phyloP scores from a whole-genome alignment of 2,888 invertebrate species.

The Lasioglossum pauxillum region DNA sequence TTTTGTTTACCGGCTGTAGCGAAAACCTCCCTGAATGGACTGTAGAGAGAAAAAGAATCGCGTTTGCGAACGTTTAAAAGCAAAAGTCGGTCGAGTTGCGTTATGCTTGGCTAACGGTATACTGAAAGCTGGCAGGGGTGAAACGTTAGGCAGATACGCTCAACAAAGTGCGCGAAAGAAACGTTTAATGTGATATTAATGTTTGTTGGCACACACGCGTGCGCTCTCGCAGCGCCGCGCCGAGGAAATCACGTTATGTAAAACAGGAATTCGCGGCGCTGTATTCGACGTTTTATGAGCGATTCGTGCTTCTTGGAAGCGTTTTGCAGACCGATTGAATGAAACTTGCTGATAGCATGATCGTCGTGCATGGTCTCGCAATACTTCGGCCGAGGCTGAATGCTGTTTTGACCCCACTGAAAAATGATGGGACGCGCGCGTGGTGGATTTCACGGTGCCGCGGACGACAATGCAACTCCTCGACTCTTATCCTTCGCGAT shows the following conservation, averaged over 20 bases:
- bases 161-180: conserved; percentile 17
- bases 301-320: conserved; percentile 28
- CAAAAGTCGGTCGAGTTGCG: not conserved
- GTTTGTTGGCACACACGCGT: conserved; percentile 1
- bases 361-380: conserved; percentile 60
- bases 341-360: conserved; percentile 34
- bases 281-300: conserved; percentile 12
- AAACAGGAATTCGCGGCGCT: conserved; percentile 27
- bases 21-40: not conserved
- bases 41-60: not conserved
- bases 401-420: conserved; percentile 69
- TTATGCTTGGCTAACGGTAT: conserved; percentile 47
- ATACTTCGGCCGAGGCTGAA: conserved; percentile 67
- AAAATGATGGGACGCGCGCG: conserved; percentile 24
- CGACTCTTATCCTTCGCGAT: not conserved
- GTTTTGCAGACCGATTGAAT: conserved; percentile 11
- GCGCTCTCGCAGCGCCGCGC: not conserved
- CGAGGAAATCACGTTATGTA: conserved; percentile 36
- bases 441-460: conserved; percentile 67
- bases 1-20: not conserved
- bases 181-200: conserved; percentile 28
- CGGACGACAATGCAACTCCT: conserved; percentile 30
- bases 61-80: not conserved
- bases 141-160: conserved; percentile 25
- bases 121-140: conserved; percentile 33